Percentiles rank a stretch among this genome's conserved stretches.
phyloP scores from a whole-genome alignment of 2,888 invertebrate genomes.

The Agrochola lychnidis region DNA sequence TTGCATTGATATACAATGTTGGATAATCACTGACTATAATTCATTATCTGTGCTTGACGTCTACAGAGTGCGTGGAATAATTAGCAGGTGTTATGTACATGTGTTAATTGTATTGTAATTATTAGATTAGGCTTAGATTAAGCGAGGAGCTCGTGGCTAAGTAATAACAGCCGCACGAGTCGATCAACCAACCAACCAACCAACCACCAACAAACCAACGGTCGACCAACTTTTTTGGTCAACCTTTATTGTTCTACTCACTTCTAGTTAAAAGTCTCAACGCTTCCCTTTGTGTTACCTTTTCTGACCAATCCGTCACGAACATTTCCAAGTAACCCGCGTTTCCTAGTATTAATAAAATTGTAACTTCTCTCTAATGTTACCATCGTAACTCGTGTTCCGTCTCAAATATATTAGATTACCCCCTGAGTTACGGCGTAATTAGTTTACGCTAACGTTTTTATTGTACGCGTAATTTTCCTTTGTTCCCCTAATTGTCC shows the following conservation, averaged over 20 bases:
- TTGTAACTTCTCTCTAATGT: conserved; percentile 30
- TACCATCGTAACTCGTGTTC: conserved; percentile 25
- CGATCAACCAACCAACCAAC: too few relatives aligned
- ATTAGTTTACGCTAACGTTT: conserved; percentile 73
- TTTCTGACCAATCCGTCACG: neutral
- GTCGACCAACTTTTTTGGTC: neutral
- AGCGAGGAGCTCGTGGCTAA: neutral
- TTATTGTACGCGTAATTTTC: conserved; percentile 67
- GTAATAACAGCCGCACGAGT: neutral
- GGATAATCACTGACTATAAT: conserved; percentile 29
- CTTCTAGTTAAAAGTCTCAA: neutral
- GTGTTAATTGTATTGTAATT: conserved; percentile 31
- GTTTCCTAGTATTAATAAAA: conserved; percentile 26
- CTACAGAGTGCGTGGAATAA: conserved; percentile 38
- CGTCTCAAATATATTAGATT: conserved; percentile 66
- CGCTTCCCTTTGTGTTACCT: neutral
- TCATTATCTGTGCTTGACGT: conserved; percentile 38
- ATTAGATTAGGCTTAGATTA: neutral
- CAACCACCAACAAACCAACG: too few relatives aligned
- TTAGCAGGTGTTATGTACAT: conserved; percentile 24
- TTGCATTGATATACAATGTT: conserved; percentile 37
- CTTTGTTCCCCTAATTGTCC: conserved; percentile 55
- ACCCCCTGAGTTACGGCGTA: conserved; percentile 66
- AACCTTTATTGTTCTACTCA: neutral
- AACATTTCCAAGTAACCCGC: neutral